Percentiles rank a stretch among this genome's conserved stretches.
These are phyloP conservation scores for Xiphophorus birchmanni DNA, from an alignment of 2,797 vertebrate species.

Conservation along the genomic window DNA sequence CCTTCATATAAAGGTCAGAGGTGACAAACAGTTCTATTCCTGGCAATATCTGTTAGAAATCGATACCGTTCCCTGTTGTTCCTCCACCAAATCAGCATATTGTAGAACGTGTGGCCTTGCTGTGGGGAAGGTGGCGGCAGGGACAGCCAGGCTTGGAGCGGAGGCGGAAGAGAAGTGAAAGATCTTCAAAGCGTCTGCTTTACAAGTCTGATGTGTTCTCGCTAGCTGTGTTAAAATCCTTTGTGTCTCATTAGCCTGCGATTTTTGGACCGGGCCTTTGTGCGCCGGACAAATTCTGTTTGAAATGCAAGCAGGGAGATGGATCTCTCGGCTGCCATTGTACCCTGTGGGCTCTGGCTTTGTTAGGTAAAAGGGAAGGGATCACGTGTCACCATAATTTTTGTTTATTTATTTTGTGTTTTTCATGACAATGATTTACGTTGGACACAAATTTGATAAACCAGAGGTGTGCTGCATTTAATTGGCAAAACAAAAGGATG, in stretches of 20 bases:
- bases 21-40: slow-evolving; percentile 15
- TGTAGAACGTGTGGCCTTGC: slow-evolving; percentile 55
- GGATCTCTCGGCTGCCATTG: slow-evolving; percentile 26
- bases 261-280: slow-evolving; percentile 67
- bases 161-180: slow-evolving; percentile 59
- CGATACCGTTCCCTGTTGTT: slow-evolving; percentile 17
- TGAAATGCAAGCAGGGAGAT: slow-evolving; percentile 65
- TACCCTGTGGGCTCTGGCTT: slow-evolving; percentile 48
- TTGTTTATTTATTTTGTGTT: slow-evolving; percentile 7
- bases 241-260: slow-evolving; percentile 77
- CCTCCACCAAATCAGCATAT: slow-evolving; percentile 46
- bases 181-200: slow-evolving; percentile 78
- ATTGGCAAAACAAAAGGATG: not conserved
- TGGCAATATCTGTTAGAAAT: slow-evolving; percentile 33
- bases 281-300: slow-evolving; percentile 71
- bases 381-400: slow-evolving; percentile 31
- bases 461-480: not conserved
- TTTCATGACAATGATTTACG: not conserved
- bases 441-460: slow-evolving; percentile 1
- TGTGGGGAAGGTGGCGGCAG: slow-evolving; percentile 59
- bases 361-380: slow-evolving; percentile 41
- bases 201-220: slow-evolving; percentile 75
- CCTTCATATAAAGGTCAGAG: not conserved
- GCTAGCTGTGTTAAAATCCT: slow-evolving; percentile 70
- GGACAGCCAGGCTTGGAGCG: slow-evolving; percentile 48